phyloP scores from a whole-genome alignment of 2,113 vertebrate genomes.

The Cynocephalus volans region DNA sequence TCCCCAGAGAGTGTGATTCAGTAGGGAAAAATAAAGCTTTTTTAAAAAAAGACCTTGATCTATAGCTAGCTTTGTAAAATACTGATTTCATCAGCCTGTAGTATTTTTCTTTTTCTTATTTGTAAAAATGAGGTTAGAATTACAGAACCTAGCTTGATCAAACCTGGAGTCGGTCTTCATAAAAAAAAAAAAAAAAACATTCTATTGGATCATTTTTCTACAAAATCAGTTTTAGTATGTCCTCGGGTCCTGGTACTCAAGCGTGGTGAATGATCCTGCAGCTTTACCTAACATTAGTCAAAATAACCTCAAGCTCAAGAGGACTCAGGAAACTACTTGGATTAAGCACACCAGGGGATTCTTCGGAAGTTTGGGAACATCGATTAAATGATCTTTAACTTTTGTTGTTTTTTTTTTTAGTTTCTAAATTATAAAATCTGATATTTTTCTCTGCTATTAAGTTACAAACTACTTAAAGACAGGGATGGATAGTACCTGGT shows the following conservation, averaged over 20 bases:
- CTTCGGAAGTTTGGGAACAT: neutral
- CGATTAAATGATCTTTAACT: neutral
- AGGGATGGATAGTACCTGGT: neutral
- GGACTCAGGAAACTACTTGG: neutral
- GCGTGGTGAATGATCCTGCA: neutral
- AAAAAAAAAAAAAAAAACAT: no score
- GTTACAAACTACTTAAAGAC: neutral
- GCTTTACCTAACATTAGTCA: neutral
- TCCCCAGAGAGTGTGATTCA: neutral
- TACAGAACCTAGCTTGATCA: neutral
- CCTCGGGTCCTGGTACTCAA: neutral
- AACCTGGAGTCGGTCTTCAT: neutral
- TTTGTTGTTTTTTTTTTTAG: neutral
- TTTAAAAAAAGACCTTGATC: neutral
- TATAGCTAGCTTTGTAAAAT: neutral
- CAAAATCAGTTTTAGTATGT: neutral
- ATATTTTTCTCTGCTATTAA: neutral
- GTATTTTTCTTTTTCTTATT: neutral
- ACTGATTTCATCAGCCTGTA: neutral
- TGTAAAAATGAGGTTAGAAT: conserved; percentile 21
- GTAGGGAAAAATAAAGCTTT: neutral
- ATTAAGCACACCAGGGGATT: neutral
- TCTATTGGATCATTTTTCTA: neutral
- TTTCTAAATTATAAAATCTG: neutral
- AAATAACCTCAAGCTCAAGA: neutral